Percentiles rank a stretch among this genome's conserved stretches.
phyloP scores from a whole-genome alignment of 2,888 invertebrate genomes.

The Pristionchus exspectatus region DNA sequence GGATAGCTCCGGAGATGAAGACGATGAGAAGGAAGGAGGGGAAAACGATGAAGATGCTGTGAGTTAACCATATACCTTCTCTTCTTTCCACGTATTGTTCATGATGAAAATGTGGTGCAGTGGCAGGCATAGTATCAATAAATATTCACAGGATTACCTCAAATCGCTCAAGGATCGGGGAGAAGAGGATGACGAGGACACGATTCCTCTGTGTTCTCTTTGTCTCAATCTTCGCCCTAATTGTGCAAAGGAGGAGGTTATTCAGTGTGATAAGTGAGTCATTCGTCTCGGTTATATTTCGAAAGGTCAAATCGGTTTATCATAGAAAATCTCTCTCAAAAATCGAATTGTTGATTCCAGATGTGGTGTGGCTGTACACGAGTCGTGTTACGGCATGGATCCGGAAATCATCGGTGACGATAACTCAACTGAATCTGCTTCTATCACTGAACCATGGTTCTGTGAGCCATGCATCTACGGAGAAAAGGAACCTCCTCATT shows the following conservation, averaged over 20 bases:
- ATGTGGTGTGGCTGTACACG: constrained; percentile 77
- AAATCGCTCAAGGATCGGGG: constrained; percentile 27
- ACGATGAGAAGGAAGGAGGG: constrained; percentile 62
- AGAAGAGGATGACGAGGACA: constrained; percentile 1
- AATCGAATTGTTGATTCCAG: constrained; percentile 58
- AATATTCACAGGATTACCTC: constrained; percentile 44
- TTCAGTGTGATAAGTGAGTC: constrained; percentile 71
- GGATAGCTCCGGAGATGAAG: constrained; percentile 51
- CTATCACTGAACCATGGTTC: constrained; percentile 88
- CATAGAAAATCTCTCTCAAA: neutral
- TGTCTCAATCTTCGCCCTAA: constrained; percentile 67
- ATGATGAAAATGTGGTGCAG: neutral
- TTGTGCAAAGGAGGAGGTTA: constrained; percentile 63
- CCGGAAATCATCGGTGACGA: constrained; percentile 43
- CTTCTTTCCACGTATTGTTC: neutral
- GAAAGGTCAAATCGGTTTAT: constrained; percentile 1
- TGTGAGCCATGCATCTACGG: constrained; percentile 90
- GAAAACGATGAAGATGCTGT: constrained; percentile 56
- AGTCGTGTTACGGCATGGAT: constrained; percentile 70
- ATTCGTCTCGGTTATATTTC: neutral
- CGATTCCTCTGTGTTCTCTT: constrained; percentile 65
- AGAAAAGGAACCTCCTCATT: constrained; percentile 85
- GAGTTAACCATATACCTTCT: neutral
- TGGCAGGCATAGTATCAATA: neutral
- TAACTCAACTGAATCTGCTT: constrained; percentile 57